A percentile compares a stretch with the other conserved stretches of the same genome.
Conservation (phyloP, 2,888 invertebrate species). For the Tipula vernalis region DNA sequence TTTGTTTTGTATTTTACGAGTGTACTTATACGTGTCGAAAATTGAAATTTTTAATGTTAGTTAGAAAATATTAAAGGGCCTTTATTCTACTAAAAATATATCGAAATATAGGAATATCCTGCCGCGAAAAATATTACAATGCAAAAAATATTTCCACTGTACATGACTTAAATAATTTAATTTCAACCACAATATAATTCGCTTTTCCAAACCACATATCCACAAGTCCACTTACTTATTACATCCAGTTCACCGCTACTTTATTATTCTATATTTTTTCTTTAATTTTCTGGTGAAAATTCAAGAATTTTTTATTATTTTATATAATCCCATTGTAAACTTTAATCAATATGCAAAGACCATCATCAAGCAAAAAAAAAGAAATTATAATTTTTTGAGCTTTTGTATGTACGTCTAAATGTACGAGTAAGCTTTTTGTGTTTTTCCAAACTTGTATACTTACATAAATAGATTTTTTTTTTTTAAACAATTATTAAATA, state of each 20-base stretch:
- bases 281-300: not conserved
- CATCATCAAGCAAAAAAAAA: not conserved
- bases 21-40: too few species aligned
- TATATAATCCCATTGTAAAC: not conserved
- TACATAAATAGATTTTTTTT: not conserved
- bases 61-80: too few species aligned
- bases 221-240: not conserved
- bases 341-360: not conserved
- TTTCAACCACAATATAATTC: not conserved
- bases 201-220: not conserved
- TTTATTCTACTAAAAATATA: too few species aligned
- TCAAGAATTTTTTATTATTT: not conserved
- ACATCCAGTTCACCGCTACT: not conserved
- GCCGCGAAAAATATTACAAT: too few species aligned
- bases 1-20: too few species aligned
- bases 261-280: not conserved
- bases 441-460: not conserved
- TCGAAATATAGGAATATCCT: too few species aligned
- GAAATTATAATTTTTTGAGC: not conserved
- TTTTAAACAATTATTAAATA: not conserved
- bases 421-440: not conserved
- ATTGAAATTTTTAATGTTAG: too few species aligned
- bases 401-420: not conserved
- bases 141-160: too few species aligned
- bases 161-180: too few species aligned